Base-by-base conservation (phyloP, 2,113 vertebrate genomes). In the Mixornis gularis region DNA sequence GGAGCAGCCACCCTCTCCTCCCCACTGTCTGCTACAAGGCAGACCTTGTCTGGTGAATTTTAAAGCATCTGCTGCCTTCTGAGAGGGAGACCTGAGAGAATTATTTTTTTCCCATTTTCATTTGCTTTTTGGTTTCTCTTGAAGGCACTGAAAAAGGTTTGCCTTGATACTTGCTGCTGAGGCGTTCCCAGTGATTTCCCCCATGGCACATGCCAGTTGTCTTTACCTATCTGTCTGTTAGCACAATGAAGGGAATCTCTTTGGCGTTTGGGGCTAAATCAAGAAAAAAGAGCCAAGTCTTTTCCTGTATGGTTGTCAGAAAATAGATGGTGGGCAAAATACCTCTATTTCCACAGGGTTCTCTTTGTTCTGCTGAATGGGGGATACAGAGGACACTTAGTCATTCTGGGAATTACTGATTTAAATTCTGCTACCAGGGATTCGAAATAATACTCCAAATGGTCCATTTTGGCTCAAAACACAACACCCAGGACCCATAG, bases 1-100 rank as follows among this genome's bases (percentile, higher is more conserved):
- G 40, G 17, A 88, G 36, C 36, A 88, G 64, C 73, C 64, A 73
- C 41, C 34, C 32, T 80, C 71, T 89, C 79, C 0, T 0, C 36
- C 55, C 51, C 55, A 53, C 80, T 86, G 69, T 78, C 88, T 93
- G 65, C n/a, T 92, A 19, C 36, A 56, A 2, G 1, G 20, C 51
- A 92, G 87, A 58, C 18, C 62, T 79, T 82, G 60, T 38, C 53
- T 79, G 22, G 22, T 83, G 84, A 93, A 93, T 94, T 94, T 80
- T 91, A 87, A 94, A 91, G 16, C 29, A 48, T 27, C 49, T 80
- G 13, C 9, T 81, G 32, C 51, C 21, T 81, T 72, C 2, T 1
- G 83, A 90, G 38, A 84, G 22, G 17, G 12, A 79, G 29, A 90
- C 0, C 0, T 79, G 70, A 91, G 53, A 25, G 21, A 38, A 79